Evolutionary conservation across 2,888 invertebrate genomes (phyloP).

Genomic region (Apotomis betuletana): DNA sequence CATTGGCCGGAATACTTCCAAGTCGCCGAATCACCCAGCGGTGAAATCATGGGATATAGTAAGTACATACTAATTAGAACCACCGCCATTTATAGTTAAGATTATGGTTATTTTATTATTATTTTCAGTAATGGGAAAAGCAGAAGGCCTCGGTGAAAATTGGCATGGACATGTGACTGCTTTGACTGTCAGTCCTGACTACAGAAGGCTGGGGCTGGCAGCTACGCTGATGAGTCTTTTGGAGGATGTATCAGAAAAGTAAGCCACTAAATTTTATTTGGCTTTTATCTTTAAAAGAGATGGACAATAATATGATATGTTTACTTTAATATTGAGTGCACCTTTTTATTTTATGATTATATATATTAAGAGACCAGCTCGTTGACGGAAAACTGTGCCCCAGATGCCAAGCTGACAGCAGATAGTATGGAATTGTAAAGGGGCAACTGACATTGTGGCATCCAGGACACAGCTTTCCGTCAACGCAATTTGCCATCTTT

Average conservation of each 20-base stretch:
- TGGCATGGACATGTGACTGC: conserved; percentile 99
- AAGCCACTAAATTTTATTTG: conserved; percentile 30
- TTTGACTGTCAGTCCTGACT: conserved; percentile 97
- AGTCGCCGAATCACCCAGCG: conserved; percentile 97
- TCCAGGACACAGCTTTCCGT: no score
- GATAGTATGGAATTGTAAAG: no score
- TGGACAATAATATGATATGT: background rate
- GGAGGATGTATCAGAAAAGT: conserved; percentile 98
- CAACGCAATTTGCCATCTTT: no score
- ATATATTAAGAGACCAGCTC: no score
- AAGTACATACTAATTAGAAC: conserved; percentile 76
- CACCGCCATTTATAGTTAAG: background rate
- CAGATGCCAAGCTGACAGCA: no score
- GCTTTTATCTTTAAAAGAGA: background rate
- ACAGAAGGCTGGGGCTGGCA: conserved; percentile 95
- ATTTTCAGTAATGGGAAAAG: conserved; percentile 97
- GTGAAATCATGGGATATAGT: conserved; percentile 99
- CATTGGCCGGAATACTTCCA: conserved; percentile 99
- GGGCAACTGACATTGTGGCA: no score
- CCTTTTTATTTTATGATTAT: no score
- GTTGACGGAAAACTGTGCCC: no score
- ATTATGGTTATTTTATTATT: no score
- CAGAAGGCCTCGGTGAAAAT: conserved; percentile 96
- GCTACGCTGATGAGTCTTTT: conserved; percentile 96
- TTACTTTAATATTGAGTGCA: background rate